Percentiles rank a stretch among this genome's conserved stretches.
Evolutionary conservation across 2,113 vertebrate species (phyloP).

Genomic region (Platysteira castanea): DNA sequence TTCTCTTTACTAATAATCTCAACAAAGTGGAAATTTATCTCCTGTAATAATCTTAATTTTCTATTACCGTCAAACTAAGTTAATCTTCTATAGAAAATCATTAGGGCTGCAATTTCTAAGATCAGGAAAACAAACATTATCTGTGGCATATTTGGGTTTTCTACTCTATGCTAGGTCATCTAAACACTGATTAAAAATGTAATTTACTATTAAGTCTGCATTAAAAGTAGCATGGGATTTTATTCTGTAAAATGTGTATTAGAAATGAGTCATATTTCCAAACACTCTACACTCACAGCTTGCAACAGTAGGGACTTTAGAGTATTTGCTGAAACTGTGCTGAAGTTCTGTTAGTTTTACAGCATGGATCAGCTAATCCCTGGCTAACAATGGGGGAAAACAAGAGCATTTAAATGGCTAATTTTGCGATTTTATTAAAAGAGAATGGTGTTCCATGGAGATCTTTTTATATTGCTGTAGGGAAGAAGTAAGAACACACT

Average conservation of each 20-base stretch:
- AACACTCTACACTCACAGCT: not conserved
- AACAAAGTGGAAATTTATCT: not conserved
- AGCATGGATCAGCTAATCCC: not conserved
- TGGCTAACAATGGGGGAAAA: not conserved
- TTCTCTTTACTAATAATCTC: not conserved
- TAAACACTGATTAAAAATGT: conserved; percentile 50
- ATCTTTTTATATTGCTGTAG: not conserved
- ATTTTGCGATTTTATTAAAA: not conserved
- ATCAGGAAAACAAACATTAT: conserved; percentile 46
- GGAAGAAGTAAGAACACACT: not conserved
- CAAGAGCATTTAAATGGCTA: not conserved
- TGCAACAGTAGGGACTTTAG: not conserved
- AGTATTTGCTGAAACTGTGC: not conserved
- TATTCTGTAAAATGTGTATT: not conserved
- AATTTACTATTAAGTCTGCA: conserved; percentile 33
- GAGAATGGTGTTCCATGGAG: not conserved
- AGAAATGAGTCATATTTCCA: not conserved
- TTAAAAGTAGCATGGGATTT: not conserved
- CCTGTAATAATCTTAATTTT: not conserved
- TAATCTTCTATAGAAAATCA: conserved; percentile 39
- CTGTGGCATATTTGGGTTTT: not conserved
- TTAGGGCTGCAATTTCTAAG: conserved; percentile 24
- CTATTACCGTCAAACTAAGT: conserved; percentile 28
- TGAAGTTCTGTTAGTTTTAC: not conserved
- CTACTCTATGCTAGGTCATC: not conserved